phyloP scores from a whole-genome alignment of 2,797 vertebrate genomes.

The Tenualosa thibaudeaui region DNA sequence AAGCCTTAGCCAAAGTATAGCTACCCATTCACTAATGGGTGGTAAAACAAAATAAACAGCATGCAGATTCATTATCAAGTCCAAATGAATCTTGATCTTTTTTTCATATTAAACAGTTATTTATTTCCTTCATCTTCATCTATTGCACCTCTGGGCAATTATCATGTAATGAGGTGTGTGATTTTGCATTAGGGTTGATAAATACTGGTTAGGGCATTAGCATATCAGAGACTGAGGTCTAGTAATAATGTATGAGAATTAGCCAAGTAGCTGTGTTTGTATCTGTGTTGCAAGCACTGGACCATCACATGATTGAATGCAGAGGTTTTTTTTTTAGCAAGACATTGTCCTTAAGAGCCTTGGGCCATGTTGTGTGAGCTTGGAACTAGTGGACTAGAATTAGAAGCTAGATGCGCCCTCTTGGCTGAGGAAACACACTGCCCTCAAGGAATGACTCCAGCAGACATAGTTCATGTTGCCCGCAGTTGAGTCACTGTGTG shows the following conservation, averaged over 20 bases:
- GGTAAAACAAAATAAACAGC: slow-evolving; percentile 8
- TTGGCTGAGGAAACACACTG: not conserved
- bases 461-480: not conserved
- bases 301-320: not conserved
- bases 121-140: too few relatives aligned
- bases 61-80: slow-evolving; percentile 12
- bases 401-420: not conserved
- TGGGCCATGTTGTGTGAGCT: not conserved
- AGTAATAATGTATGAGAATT: not conserved
- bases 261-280: not conserved
- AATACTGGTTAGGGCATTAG: not conserved
- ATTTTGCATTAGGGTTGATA: not conserved
- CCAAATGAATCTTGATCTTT: slow-evolving; percentile 32
- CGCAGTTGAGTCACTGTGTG: not conserved
- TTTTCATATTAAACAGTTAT: slow-evolving; percentile 27
- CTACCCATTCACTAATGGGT: not conserved
- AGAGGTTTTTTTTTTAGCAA: not conserved
- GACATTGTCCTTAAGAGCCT: not conserved
- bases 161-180: slow-evolving; percentile 15
- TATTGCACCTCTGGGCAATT: too few relatives aligned
- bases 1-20: too few relatives aligned
- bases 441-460: not conserved
- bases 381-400: not conserved
- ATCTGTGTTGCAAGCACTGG: not conserved
- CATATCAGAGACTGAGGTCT: not conserved